phyloP scores from a whole-genome alignment of 2,888 invertebrate species.

The Pterostichus madidus region DNA sequence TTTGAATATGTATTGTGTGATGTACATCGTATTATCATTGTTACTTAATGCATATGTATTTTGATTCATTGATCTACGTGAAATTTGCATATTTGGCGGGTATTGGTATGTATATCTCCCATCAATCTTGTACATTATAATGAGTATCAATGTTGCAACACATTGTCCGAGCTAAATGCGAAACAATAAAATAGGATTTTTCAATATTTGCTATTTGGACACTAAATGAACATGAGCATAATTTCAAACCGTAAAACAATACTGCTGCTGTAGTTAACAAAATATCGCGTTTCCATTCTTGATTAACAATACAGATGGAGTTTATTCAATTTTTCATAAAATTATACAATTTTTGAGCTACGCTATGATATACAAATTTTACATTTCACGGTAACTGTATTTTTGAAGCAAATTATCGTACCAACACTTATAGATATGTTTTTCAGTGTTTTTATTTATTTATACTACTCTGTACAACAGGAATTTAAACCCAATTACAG shows the following conservation, averaged over 20 bases:
- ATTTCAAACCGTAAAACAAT: slow-evolving; percentile 22
- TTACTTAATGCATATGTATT: slow-evolving; percentile 28
- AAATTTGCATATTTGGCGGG: slow-evolving; percentile 12
- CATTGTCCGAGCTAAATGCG: slow-evolving; percentile 9
- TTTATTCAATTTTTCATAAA: background rate
- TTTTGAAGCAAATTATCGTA: too few species aligned
- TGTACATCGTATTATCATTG: background rate
- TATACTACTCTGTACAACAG: too few species aligned
- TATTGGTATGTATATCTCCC: slow-evolving; percentile 20
- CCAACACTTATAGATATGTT: too few species aligned
- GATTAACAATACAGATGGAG: background rate
- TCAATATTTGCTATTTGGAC: slow-evolving; percentile 8
- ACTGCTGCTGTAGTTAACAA: slow-evolving; percentile 1
- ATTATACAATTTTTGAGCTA: too few species aligned
- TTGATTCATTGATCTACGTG: slow-evolving; percentile 15
- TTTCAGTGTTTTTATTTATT: too few species aligned
- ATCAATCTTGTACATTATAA: slow-evolving; percentile 29
- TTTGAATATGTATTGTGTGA: slow-evolving; percentile 7
- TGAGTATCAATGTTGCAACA: slow-evolving; percentile 22
- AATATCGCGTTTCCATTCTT: slow-evolving; percentile 4
- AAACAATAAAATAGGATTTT: slow-evolving; percentile 12
- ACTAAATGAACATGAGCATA: background rate
- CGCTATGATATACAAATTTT: too few species aligned
- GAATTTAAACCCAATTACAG: too few species aligned
- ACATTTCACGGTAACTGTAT: too few species aligned